Evolutionary conservation across 1,140 invertebrate genomes (phyloP).

Genomic region (Nixonia krombeini): DNA sequence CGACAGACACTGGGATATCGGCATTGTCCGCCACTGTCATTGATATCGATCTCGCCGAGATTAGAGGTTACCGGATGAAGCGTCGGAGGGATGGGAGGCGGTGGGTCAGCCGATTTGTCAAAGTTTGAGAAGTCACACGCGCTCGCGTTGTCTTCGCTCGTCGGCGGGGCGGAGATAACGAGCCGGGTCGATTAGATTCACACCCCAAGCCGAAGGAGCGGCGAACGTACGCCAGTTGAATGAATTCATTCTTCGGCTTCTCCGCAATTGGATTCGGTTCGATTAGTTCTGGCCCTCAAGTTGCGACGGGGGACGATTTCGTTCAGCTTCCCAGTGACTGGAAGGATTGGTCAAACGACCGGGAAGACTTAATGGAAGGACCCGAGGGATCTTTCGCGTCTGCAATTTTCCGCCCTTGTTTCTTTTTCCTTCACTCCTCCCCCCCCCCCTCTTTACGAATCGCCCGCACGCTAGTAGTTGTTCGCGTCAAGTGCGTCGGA

Average conservation of each 20-base stretch:
- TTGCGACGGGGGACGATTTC: constrained; percentile 26
- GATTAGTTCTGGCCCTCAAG: constrained; percentile 38
- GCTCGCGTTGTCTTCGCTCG: constrained; percentile 28
- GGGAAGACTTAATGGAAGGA: constrained; percentile 34
- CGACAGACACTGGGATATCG: constrained; percentile 46
- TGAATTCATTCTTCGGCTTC: constrained; percentile 37
- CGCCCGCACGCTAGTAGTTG: no score
- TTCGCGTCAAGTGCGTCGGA: no score
- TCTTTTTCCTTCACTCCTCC: background rate
- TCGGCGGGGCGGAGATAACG: constrained; percentile 12
- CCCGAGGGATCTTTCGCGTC: constrained; percentile 12
- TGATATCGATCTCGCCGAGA: constrained; percentile 60
- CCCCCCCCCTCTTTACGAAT: background rate
- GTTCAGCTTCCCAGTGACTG: constrained; percentile 35
- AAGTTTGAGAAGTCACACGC: constrained; percentile 27
- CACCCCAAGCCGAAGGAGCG: constrained; percentile 18
- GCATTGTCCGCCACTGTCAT: constrained; percentile 55
- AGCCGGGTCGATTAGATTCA: constrained; percentile 22
- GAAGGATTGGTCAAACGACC: constrained; percentile 31
- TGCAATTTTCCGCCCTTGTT: background rate
- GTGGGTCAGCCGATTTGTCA: constrained; percentile 30
- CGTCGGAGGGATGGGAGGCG: no score
- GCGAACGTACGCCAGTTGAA: constrained; percentile 18
- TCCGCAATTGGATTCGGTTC: constrained; percentile 34
- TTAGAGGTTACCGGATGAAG: constrained; percentile 56